These are phyloP conservation scores for Sinocyclocheilus rhinocerous DNA, from an alignment of 2,113 vertebrate genomes.

Conservation along the genomic window DNA sequence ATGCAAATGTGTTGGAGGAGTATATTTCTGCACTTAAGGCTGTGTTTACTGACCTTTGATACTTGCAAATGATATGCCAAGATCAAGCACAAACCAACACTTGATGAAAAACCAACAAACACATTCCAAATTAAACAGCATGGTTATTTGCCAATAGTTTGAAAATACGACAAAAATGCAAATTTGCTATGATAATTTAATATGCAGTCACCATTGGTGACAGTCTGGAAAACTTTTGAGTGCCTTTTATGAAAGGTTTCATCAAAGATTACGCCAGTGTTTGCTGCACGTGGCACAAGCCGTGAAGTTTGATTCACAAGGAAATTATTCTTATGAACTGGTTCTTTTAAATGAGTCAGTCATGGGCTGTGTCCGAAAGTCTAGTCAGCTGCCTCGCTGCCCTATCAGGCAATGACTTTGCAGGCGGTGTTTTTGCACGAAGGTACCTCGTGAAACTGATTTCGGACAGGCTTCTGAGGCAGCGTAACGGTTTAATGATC, in stretches of 20 bases:
- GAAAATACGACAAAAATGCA: not conserved
- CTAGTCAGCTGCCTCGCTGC: too few relatives aligned
- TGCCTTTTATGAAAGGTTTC: not conserved
- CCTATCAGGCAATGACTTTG: too few relatives aligned
- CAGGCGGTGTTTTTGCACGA: too few relatives aligned
- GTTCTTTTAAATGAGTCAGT: not conserved
- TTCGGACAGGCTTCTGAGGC: too few relatives aligned
- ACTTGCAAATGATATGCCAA: not conserved
- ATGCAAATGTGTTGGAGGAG: constrained; percentile 45
- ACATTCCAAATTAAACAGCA: not conserved
- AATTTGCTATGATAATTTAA: not conserved
- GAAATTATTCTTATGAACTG: too few relatives aligned
- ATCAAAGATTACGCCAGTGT: not conserved
- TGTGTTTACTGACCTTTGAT: constrained; percentile 7
- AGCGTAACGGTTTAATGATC: too few relatives aligned
- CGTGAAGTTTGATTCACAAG: too few relatives aligned
- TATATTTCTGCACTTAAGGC: not conserved
- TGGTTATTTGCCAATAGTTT: not conserved
- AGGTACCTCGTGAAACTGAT: too few relatives aligned
- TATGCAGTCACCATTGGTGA: not conserved
- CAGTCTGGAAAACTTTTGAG: not conserved
- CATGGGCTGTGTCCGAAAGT: too few relatives aligned
- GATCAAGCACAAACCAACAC: not conserved
- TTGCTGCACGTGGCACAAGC: too few relatives aligned
- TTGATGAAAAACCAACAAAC: not conserved